Evolutionary conservation across 1,140 invertebrate genomes (phyloP), one percentile per base, ranked within the genome.

Genomic region (Diachasmimorpha longicaudata): DNA sequence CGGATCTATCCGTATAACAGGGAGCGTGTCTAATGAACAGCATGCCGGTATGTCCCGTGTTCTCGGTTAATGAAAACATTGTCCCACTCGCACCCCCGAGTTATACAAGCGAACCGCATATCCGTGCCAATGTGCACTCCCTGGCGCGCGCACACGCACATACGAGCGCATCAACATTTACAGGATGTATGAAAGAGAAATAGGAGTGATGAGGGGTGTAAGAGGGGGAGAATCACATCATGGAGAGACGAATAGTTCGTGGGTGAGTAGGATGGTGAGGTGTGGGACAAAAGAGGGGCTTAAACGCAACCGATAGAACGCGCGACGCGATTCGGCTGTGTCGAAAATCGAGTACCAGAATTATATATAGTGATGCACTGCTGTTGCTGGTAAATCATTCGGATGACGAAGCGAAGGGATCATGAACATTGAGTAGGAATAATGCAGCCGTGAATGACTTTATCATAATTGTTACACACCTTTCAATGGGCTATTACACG

Each of bases 331-430:
- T 67, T 69, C 25, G 74, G 74, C 67, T 75, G 52, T 75, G 31
- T 46, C 46, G 69, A 76, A 76, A 76, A 76, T 76, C 74, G 69
- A 76, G 74, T 76, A 55, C 21, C 46, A 8, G 69, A 55, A 76
- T 76, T 76, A 71, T 70, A 71, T 70, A 67, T 75, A 23, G 74
- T 70, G 68, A 75, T 75, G 74, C 67, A 75, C 74, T 75, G 69
- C 66, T 68, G 42, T 31, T 25, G 67, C 48, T 67, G 69, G 46
- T 75, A 75, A 75, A 75, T 75, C 68, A 70, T 75, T 46, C 31
- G 74, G 46, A 70, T 75, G 67, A 70, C 52, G 42, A 58, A 75
- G 66, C 74, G 36, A 70, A 75, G 19, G 48, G 42, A 46, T 63
- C 23, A 63, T 63, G 23, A 63, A 63, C 58, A 63, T 63, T 31